Base-by-base conservation (phyloP, 2,113 vertebrate species). In the Anhinga anhinga region DNA sequence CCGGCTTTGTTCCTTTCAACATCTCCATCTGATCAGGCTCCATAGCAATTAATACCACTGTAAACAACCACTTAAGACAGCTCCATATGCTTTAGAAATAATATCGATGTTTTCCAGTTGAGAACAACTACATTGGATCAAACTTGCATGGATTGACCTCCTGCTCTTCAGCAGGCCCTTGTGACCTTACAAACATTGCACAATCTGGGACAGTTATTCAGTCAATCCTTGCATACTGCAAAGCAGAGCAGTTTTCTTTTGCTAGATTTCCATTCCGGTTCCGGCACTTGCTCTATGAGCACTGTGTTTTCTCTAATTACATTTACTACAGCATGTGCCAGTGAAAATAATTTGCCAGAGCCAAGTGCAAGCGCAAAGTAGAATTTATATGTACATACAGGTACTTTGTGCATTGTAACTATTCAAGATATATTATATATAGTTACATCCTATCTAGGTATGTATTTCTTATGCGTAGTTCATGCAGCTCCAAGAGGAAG, bases 1-100 rank as follows among this genome's bases (percentile, higher is more conserved):
- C 96, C 90, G 95, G 85, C 92, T 88, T 82, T 93, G 78, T 93
- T 96, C 90, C 74, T 96, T 96, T 90, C 84, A 70, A 91, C 36
- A 53, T 94, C 93, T 94, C 92, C 90, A 77, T 82, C 66, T 79
- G 84, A 95, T 85, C 52, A 49, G 90, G 58, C 52, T 84, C 82
- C 52, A n/a, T 13, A 88, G 74, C 32, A 96, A 88, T 80, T 85
- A 90, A 91, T 90, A 69, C 42, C 53, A 73, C 66, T 88, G 71
- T 90, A 97, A 97, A 96, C 93, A 96, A 90, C 78, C 62, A 42
- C 95, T 93, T 80, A 45, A 92, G 66, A 80, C 36, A 62, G 71
- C 8, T 88, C 74, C 85, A 86, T 81, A 50, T 88, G 92, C 82
- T 95, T 96, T 94, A 92, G 87, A 92, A 96, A 93, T 90, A 83